phyloP scores from a whole-genome alignment of 2,113 vertebrate species.

The Hemichromis elongatus region DNA sequence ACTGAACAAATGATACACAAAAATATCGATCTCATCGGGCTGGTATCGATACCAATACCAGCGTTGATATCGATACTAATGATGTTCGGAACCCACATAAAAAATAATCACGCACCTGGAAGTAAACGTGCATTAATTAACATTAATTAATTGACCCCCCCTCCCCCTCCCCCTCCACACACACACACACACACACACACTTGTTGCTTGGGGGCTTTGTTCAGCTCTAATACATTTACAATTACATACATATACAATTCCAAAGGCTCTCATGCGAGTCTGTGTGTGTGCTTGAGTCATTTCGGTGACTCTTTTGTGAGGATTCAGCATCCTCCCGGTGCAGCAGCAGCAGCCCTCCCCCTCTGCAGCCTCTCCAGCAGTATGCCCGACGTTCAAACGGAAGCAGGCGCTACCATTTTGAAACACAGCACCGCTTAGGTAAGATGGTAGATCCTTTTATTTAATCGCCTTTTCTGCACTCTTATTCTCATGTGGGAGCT shows the following conservation, averaged over 20 bases:
- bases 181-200: too few species aligned
- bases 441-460: slow-evolving; percentile 73
- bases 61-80: not conserved
- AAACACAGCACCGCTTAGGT: slow-evolving; percentile 75
- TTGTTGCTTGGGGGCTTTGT: not conserved
- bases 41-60: not conserved
- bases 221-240: not conserved
- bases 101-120: not conserved
- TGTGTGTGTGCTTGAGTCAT: not conserved
- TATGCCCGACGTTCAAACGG: slow-evolving; percentile 68
- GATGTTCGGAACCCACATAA: not conserved
- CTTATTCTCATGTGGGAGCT: not conserved
- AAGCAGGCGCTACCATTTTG: slow-evolving; percentile 82
- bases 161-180: too few species aligned
- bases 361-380: slow-evolving; percentile 26
- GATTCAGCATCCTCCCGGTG: slow-evolving; percentile 35
- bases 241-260: too few species aligned
- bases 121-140: not conserved
- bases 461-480: not conserved
- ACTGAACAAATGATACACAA: rapidly evolving
- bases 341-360: not conserved
- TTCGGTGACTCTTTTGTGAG: not conserved
- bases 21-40: not conserved
- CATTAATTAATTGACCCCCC: not conserved
- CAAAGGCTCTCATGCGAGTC: not conserved